Percentiles rank a stretch among this genome's conserved stretches.
Evolutionary conservation across 2,113 vertebrate genomes (phyloP).

Genomic region (Megaceryle maxima): DNA sequence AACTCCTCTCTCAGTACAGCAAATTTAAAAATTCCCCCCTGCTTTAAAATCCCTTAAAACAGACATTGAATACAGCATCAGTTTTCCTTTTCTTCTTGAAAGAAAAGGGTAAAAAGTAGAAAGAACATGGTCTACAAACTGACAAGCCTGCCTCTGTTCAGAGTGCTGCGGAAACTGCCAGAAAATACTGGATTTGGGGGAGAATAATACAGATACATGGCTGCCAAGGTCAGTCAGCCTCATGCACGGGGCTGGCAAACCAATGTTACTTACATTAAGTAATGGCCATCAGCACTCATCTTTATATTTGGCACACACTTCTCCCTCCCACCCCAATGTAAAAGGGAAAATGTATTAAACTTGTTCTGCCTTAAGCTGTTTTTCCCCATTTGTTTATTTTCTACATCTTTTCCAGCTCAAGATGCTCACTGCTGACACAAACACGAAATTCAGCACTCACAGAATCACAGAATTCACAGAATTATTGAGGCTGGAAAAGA

Average conservation of each 20-base stretch:
- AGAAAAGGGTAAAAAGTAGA: not conserved
- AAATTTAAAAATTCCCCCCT: not conserved
- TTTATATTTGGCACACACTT: constrained; percentile 11
- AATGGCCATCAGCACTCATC: not conserved
- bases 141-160: not conserved
- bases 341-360: constrained; percentile 22
- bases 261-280: not conserved
- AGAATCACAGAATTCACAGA: not conserved
- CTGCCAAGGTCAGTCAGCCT: constrained; percentile 20
- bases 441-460: not conserved
- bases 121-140: not conserved
- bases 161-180: not conserved
- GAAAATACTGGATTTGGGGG: not conserved
- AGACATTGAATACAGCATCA: not conserved
- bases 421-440: not conserved
- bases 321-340: not conserved
- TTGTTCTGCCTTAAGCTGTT: constrained; percentile 30
- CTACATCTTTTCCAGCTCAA: not conserved
- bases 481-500: too few relatives aligned
- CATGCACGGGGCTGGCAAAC: not conserved
- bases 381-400: constrained; percentile 5
- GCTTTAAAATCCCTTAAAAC: not conserved
- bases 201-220: not conserved
- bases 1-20: not conserved
- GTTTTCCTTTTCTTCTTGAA: not conserved